Evolutionary conservation across 2,113 vertebrate species (phyloP).

Genomic region (Crotalus helleri): DNA sequence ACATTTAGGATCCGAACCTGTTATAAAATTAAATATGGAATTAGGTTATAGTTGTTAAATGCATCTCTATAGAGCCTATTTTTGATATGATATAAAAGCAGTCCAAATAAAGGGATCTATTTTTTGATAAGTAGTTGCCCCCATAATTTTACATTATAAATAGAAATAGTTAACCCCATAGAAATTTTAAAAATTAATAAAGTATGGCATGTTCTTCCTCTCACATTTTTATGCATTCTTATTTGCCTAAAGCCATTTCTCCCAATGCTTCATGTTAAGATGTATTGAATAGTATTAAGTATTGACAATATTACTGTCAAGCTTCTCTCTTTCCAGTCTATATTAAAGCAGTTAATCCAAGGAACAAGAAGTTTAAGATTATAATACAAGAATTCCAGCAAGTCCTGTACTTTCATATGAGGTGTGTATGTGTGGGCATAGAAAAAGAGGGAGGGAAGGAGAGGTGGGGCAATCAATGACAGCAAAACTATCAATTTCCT

Average conservation of each 20-base stretch:
- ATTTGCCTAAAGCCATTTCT: not conserved
- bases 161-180: not conserved
- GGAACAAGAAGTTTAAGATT: not conserved
- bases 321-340: not conserved
- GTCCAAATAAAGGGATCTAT: not conserved
- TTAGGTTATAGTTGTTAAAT: not conserved
- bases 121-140: not conserved
- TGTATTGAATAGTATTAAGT: not conserved
- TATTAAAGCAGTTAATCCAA: not conserved
- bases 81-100: not conserved
- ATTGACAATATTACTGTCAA: not conserved
- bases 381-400: not conserved
- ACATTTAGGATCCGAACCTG: conserved; percentile 74
- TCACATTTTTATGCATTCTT: not conserved
- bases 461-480: not conserved
- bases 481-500: not conserved
- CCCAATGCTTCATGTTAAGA: not conserved
- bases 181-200: not conserved
- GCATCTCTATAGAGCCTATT: not conserved
- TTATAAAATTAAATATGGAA: conserved; percentile 36
- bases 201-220: not conserved
- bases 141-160: not conserved
- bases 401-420: not conserved
- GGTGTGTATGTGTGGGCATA: not conserved
- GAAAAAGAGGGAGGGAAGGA: not conserved